Base-by-base conservation (phyloP, 2,113 vertebrate species). In the Poeciliopsis prolifica region DNA sequence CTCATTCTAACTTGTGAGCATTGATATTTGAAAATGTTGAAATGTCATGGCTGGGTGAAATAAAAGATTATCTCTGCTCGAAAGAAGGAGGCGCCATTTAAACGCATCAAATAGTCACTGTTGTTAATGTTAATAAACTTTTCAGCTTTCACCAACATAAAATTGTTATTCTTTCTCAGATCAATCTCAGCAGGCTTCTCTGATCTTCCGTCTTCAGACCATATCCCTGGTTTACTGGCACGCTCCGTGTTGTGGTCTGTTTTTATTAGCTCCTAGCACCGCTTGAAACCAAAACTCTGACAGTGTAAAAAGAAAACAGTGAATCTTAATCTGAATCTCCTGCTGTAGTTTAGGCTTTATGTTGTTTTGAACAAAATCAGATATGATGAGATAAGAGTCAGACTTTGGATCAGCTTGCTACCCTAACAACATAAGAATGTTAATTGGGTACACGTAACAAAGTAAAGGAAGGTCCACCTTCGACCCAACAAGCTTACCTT, bases 271-370 rank as follows among this genome's bases (percentile, higher is more conserved):
- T 60, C 62, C 26, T 61, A 33, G 62, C 29, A 13, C 44, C 24
- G 44, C 24, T 71, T 78, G 75, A 64, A 70, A n/a, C 28, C 35
- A 24, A 33, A 65, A 70, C 31, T 64, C 62, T 24, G 35, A 58
- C 19, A 1, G 68, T 30, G 40, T 33, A 48, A 42, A 61, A 71
- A 61, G 58, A 62, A 67, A 75, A 28, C 68, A 77, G 12, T 4
- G 24, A 70, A 10, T 48, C 51, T 26, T 70, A 17, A 44, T 61
- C n/a, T 61, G 15, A 78, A 65, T 65, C 61, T 58, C 44, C 67
- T 62, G 29, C 31, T 62, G 44, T 51, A 60, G 35, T n/a, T 66
- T 42, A 61, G 30, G 26, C 29, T 29, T 44, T 12, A 48, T 71
- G 54, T 29, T 42, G 48, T 33, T 48, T 26, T 44, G 31, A 61